Evolutionary conservation across 2,113 vertebrate species (phyloP), one percentile per base, ranked within the genome.

Genomic region (Plecotus auritus): DNA sequence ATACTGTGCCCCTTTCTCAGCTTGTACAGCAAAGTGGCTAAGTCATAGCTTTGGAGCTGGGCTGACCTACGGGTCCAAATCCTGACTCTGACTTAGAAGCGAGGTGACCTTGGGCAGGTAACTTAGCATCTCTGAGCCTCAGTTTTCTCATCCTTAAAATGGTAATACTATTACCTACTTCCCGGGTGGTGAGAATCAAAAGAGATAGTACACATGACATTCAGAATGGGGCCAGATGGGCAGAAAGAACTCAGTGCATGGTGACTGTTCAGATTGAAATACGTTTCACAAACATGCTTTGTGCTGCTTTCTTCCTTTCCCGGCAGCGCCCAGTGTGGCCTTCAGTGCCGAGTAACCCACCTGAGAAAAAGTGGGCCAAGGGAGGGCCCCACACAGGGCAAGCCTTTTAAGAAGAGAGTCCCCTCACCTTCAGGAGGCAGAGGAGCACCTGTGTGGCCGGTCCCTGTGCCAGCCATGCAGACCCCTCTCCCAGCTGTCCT

Each of bases 321-420:
- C 22, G 3, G 66, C 49, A 97, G 95, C 77, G 95, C 17, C 93
- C 97, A 23, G 66, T 94, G 4, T 64, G 85, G 82, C 90, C 95
- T 77, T 93, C 96, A 59, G 54, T 69, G 32, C 42, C 59, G 23
- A 72, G 23, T 40, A 86, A 82, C 26, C 37, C 28, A 49, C 54
- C 23, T 56, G 77, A 30, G 11, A 40, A 61, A 61, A 66, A n/a
- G 23, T 69, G 90, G 32, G 0, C n/a, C 37, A n/a, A 28, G 32
- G 32, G 9, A 61, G 23, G 80, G 64, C 69, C 82, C 72, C 28
- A 45, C 67, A 12, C 77, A 66, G 40, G 93, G 64, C 67, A n/a
- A 56, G 47, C 28, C 17, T 42, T 94, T 77, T 96, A 80, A 96
- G 83, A 69, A 95, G 93, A 77, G 47, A 56, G 42, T 40, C 7